These are phyloP conservation scores for Nothobranchius kuhntae DNA, from an alignment of 2,113 vertebrate genomes.

Conservation along the genomic window DNA sequence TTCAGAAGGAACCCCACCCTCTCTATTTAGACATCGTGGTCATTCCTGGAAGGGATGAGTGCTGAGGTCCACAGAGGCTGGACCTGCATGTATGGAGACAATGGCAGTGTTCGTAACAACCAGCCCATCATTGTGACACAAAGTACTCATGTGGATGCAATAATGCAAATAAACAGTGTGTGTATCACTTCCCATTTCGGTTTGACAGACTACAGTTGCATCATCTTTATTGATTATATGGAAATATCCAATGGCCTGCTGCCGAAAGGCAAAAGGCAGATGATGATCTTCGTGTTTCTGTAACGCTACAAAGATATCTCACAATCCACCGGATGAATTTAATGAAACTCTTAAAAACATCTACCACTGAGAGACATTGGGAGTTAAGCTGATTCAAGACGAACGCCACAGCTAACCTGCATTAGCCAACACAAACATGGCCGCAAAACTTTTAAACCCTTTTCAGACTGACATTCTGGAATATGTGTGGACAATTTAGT, in stretches of 20 bases:
- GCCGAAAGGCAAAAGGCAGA: too few relatives aligned
- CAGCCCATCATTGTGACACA: slow-evolving; percentile 1
- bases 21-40: slow-evolving; percentile 21
- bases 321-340: too few relatives aligned
- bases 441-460: too few relatives aligned
- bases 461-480: too few relatives aligned
- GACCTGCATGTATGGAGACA: slow-evolving; percentile 5
- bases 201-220: slow-evolving; percentile 22
- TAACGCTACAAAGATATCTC: too few relatives aligned
- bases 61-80: neutral
- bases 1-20: slow-evolving; percentile 45
- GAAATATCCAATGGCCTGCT: slow-evolving; percentile 29
- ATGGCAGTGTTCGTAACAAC: slow-evolving; percentile 25
- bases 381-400: too few relatives aligned
- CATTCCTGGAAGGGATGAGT: slow-evolving; percentile 13
- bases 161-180: slow-evolving; percentile 31
- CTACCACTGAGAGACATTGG: too few relatives aligned
- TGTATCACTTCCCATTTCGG: slow-evolving; percentile 15
- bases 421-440: too few relatives aligned
- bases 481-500: too few relatives aligned
- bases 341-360: too few relatives aligned
- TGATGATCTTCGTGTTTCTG: too few relatives aligned
- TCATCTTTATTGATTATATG: slow-evolving; percentile 23
- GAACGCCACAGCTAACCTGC: too few relatives aligned
- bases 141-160: slow-evolving; percentile 9